Evolutionary conservation across 2,113 vertebrate species (phyloP), one percentile per base, ranked within the genome.

Genomic region (Seriola aureovittata): DNA sequence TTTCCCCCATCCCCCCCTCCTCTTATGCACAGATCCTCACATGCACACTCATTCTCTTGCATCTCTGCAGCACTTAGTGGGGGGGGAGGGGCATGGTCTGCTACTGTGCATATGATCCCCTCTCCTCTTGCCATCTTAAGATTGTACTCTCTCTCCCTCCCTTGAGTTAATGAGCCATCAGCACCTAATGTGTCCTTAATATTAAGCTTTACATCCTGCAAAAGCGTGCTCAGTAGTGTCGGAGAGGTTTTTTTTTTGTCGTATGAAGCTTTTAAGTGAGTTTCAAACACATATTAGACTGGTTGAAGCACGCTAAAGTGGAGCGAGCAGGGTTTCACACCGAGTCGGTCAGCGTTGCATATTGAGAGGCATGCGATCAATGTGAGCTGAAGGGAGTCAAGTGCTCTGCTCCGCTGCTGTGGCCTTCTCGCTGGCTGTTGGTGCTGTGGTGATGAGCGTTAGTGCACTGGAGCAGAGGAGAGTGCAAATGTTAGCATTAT

Each of bases 1-100:
- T 71, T 32, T 32, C 44, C 40, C 80, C 74, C 85, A 40, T 52
- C 71, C 75, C 87, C 71, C 52, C 72, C 66, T 52, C 59, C 71
- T 76, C 73, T 32, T 67, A 71, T 29, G 50, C 75, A 81, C 79
- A 87, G 19, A 74, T 73, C 59, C 70, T 63, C 40, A 64, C 88
- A 83, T 42, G 79, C 59, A 86, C 82, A 90, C 87, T 87, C 67
- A 38, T 80, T 69, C 89, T 73, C 86, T 88, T 52, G 46, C 88
- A 90, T 89, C 90, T 88, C 88, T 91, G 85, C 90, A 91, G 92
- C 90, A 92, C 91, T 91, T 91, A 92, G 89, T 5, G 77, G 25
- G 92, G 54, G 90, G 89, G 90, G 89, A 85, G 85, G 90, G 86
- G 89, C 62, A 58, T 19, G 71, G 72, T 68, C 73, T 80, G 75